Conservation (phyloP, 1,140 invertebrate species). For the Nasonia longicornis region DNA sequence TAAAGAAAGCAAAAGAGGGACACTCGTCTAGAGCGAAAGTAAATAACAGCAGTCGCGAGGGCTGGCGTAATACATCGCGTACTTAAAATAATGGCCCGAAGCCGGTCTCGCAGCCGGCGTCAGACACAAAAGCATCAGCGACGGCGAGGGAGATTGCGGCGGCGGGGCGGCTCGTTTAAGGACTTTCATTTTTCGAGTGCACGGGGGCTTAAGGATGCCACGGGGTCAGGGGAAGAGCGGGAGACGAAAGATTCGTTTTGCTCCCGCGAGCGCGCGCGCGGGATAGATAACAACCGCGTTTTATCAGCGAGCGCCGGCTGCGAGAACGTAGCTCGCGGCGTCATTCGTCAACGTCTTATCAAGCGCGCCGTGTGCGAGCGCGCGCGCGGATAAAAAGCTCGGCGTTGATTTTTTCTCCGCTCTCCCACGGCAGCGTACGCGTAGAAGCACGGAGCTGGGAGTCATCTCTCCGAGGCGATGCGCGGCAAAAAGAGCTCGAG, state of each 20-base stretch:
- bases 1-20: too few relatives aligned
- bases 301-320: conserved; percentile 49
- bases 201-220: conserved; percentile 31
- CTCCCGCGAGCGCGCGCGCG: neutral
- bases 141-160: neutral
- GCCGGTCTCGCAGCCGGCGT: neutral
- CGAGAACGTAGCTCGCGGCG: conserved; percentile 48
- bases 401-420: conserved; percentile 36
- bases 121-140: neutral
- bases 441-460: neutral
- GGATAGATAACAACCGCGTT: conserved; percentile 58
- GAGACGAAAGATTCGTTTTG: neutral
- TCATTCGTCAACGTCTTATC: conserved; percentile 65
- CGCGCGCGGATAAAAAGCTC: conserved; percentile 35
- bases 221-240: neutral
- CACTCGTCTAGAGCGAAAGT: neutral
- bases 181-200: conserved; percentile 46
- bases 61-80: conserved; percentile 1
- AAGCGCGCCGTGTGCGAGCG: conserved; percentile 37
- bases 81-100: conserved; percentile 26
- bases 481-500: conserved; percentile 24
- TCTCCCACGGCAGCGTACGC: neutral
- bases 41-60: conserved; percentile 1
- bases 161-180: conserved; percentile 15
- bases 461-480: neutral